Evolutionary conservation across 2,888 invertebrate species (phyloP), one percentile per base, ranked within the genome.

Genomic region (Teinopalpus imperialis): DNA sequence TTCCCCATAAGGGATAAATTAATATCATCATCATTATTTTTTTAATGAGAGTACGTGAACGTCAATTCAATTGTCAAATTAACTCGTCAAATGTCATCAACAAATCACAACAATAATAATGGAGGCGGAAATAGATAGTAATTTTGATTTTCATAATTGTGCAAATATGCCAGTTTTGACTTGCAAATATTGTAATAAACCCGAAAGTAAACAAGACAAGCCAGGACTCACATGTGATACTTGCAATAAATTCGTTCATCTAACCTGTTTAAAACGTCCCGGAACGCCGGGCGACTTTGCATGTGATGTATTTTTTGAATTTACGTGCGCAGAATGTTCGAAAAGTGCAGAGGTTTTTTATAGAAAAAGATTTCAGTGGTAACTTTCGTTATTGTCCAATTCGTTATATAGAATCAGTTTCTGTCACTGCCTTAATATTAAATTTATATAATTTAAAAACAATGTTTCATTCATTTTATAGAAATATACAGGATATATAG

Each of bases 291-390:
- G 93, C 0, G 92, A 93, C 50, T 88, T 95, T 7, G 67, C 90
- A 0, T 94, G 95, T 5, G 95, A 95, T 85, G 90, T 94, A 2
- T 95, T 95, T 71, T 95, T 94, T 54, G 90, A 91, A 52, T 93
- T 92, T 48, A 91, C 90, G 1, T 95, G 95, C 60, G 73, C 81
- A 26, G 90, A 92, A 46, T 95, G 95, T 63, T 91, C 92, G 2
- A 61, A 79, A 0, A 69, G 74, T 3, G 83, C 82, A 13, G 94
- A 95, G 69, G 63, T 80, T 2, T 91, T 94, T 57, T 68, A 74
- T 2, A 85, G 95, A 3, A 92, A 92, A 37, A 93, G 91, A 63
- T 90, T 95, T 66, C 91, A 94, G 2, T 95, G 95, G 94, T 92
- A 74, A 75, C 71, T 20, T 23, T 12, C 1, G 5, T 13, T 34